Conservation (phyloP, 2,888 invertebrate species). For the Tenthredo amoena region DNA sequence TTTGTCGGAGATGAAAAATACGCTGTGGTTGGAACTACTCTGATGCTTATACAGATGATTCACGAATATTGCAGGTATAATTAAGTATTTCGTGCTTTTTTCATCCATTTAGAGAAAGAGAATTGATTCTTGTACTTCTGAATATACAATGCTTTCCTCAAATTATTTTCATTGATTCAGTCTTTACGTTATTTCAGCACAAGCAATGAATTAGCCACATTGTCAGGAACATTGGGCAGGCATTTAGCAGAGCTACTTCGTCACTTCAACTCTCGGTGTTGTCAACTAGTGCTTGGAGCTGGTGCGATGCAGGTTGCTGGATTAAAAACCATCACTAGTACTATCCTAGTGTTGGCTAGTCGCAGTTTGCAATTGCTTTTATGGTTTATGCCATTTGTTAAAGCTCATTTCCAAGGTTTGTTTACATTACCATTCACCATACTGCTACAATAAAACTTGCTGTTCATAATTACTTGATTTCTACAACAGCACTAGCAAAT, state of each 20-base stretch:
- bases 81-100: not conserved
- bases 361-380: slow-evolving; percentile 90
- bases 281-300: slow-evolving; percentile 97
- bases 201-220: slow-evolving; percentile 83
- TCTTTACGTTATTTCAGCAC: slow-evolving; percentile 67
- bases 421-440: not conserved
- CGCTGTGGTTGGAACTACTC: slow-evolving; percentile 89
- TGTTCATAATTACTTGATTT: slow-evolving; percentile 12
- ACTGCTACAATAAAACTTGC: not conserved
- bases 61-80: slow-evolving; percentile 91
- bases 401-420: slow-evolving; percentile 83
- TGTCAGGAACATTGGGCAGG: slow-evolving; percentile 89
- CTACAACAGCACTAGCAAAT: slow-evolving; percentile 68
- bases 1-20: slow-evolving; percentile 86
- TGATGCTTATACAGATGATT: slow-evolving; percentile 93
- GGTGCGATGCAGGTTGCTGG: slow-evolving; percentile 97
- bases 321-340: slow-evolving; percentile 95
- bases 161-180: not conserved
- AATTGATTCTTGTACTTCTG: not conserved
- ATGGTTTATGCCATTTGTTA: slow-evolving; percentile 88
- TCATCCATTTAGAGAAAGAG: not conserved
- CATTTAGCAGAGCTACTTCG: slow-evolving; percentile 93
- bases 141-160: not conserved
- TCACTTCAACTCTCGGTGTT: slow-evolving; percentile 92
- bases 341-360: slow-evolving; percentile 93